Evolutionary conservation across 2,797 vertebrate species (phyloP).

Genomic region (Falco biarmicus): DNA sequence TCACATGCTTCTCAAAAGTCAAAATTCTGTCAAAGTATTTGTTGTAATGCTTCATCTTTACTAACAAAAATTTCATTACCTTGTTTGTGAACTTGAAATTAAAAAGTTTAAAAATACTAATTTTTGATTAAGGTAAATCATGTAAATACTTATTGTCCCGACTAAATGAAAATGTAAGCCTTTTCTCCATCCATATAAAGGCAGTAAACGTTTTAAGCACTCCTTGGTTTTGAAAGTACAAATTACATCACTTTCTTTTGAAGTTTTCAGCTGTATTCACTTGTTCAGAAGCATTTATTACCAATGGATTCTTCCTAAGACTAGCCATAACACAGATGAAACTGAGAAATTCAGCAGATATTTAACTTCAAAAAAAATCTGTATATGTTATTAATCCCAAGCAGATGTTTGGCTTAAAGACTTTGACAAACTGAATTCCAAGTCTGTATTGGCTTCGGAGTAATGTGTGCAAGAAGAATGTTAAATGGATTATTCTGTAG

Average conservation of each 20-base stretch:
- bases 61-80: neutral
- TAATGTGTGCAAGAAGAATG: neutral
- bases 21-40: neutral
- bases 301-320: neutral
- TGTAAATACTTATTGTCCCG: neutral
- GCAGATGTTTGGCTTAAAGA: conserved; percentile 58
- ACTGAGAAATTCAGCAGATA: neutral
- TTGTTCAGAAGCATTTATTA: neutral
- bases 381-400: conserved; percentile 2
- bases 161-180: neutral
- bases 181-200: neutral
- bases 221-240: neutral
- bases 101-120: neutral
- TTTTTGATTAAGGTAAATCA: neutral
- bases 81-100: neutral
- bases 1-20: neutral
- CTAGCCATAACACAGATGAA: neutral
- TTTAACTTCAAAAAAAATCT: neutral
- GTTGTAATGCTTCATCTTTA: neutral
- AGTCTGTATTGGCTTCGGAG: neutral
- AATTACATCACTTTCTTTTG: neutral
- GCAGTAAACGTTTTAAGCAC: neutral
- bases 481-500: neutral
- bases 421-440: conserved; percentile 18
- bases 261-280: neutral